Evolutionary conservation across 2,888 invertebrate species (phyloP).

Genomic region (Hipparchia sbordonii): DNA sequence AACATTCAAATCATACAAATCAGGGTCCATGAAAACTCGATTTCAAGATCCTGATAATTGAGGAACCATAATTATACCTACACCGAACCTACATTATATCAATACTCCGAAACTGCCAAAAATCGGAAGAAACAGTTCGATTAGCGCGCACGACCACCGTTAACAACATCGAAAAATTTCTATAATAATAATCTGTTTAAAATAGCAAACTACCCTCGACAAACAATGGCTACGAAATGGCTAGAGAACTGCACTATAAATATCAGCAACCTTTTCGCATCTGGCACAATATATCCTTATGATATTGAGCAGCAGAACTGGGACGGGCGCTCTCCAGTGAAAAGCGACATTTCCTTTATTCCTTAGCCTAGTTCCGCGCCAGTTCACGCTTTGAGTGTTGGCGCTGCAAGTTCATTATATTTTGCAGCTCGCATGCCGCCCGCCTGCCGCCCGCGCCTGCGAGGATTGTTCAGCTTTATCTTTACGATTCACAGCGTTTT

Average conservation of each 20-base stretch:
- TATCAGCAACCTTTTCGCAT: constrained; percentile 3
- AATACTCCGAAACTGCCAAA: no score
- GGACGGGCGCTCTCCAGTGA: constrained; percentile 2
- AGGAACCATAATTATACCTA: no score
- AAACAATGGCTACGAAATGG: no score
- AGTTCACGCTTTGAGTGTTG: constrained; percentile 2
- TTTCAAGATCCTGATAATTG: no score
- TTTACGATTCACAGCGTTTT: background rate
- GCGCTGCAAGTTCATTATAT: constrained; percentile 8
- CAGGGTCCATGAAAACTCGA: no score
- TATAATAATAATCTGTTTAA: no score
- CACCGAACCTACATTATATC: no score
- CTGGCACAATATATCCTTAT: constrained; percentile 8
- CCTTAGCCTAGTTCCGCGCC: constrained; percentile 6
- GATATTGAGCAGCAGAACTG: constrained; percentile 11
- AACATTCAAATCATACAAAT: no score
- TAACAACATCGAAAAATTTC: no score
- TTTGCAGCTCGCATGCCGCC: background rate
- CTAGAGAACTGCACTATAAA: background rate
- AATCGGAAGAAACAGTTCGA: no score
- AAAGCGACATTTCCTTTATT: constrained; percentile 18
- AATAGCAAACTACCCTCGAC: no score
- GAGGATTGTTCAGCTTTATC: constrained; percentile 2
- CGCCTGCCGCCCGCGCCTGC: background rate
- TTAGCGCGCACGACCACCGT: no score